These are phyloP conservation scores for Heliothis subflexa DNA, from an alignment of 1,140 invertebrate genomes.

Conservation along the genomic window DNA sequence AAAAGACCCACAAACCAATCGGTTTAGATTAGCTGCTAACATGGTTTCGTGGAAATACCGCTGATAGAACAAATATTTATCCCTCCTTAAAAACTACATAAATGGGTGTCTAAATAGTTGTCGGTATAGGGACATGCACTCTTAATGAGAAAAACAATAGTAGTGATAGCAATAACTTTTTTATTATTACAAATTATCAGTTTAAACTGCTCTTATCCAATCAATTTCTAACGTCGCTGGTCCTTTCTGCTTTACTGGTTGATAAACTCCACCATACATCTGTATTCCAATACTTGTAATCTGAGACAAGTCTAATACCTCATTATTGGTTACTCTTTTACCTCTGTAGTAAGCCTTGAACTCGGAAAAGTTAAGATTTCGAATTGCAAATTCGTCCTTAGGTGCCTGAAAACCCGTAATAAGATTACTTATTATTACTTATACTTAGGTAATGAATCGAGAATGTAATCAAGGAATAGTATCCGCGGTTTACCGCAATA, in stretches of 20 bases:
- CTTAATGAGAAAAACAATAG: background rate
- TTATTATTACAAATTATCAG: background rate
- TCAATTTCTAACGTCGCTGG: constrained; percentile 89
- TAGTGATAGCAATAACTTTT: background rate
- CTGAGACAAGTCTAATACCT: constrained; percentile 87
- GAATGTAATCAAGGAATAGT: no score
- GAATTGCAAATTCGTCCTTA: constrained; percentile 83
- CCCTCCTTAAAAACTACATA: no score
- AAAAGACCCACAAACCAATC: no score
- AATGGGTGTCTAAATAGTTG: no score
- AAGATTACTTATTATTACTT: background rate
- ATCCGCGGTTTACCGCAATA: no score
- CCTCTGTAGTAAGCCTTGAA: constrained; percentile 90
- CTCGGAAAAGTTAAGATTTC: constrained; percentile 85
- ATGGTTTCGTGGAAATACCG: no score
- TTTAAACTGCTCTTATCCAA: constrained; percentile 85
- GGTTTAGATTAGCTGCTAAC: no score
- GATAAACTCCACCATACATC: constrained; percentile 90
- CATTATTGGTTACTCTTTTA: constrained; percentile 84
- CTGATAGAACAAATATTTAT: no score
- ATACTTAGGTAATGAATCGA: no score
- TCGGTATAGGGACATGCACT: background rate
- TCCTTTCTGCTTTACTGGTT: constrained; percentile 88
- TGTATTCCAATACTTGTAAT: constrained; percentile 90
- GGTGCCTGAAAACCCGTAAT: constrained; percentile 80